Evolutionary conservation across 2,888 invertebrate species (phyloP).

Genomic region (Limenitis camilla): DNA sequence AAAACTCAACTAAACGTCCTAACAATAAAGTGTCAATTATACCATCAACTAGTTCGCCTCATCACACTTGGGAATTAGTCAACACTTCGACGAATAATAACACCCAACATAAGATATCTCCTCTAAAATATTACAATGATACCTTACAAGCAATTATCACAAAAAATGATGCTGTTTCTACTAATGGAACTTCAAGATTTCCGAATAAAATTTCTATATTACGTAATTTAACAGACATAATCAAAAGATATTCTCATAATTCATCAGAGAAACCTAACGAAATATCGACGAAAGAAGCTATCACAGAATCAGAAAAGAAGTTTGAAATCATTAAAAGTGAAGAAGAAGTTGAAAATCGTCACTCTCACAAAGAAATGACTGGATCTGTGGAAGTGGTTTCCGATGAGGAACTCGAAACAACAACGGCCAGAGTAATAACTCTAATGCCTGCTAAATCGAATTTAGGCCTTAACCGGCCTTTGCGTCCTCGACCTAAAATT

Average conservation of each 20-base stretch:
- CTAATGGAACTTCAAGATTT: constrained; percentile 63
- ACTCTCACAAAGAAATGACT: constrained; percentile 48
- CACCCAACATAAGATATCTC: constrained; percentile 50
- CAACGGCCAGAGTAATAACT: constrained; percentile 69
- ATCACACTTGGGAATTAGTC: constrained; percentile 75
- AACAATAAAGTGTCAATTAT: constrained; percentile 68
- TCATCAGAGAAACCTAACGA: constrained; percentile 45
- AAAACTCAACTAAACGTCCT: constrained; percentile 56
- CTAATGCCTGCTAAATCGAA: constrained; percentile 86
- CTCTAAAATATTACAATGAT: constrained; percentile 76
- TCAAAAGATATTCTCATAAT: constrained; percentile 76
- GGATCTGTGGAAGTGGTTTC: constrained; percentile 64
- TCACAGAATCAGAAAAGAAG: constrained; percentile 25
- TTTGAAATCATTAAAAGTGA: constrained; percentile 35
- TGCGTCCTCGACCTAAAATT: constrained; percentile 77
- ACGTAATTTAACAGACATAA: constrained; percentile 78
- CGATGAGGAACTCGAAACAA: constrained; percentile 58
- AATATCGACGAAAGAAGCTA: constrained; percentile 24
- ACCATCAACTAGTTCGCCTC: constrained; percentile 54
- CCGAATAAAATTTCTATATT: constrained; percentile 61
- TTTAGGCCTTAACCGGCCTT: constrained; percentile 81
- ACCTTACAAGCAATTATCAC: constrained; percentile 78
- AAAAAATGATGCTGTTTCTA: constrained; percentile 66
- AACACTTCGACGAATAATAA: constrained; percentile 68
- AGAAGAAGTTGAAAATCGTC: constrained; percentile 29